Percentiles rank a stretch among this genome's conserved stretches.
phyloP scores from a whole-genome alignment of 2,797 vertebrate genomes.

The Anniella stebbinsi region DNA sequence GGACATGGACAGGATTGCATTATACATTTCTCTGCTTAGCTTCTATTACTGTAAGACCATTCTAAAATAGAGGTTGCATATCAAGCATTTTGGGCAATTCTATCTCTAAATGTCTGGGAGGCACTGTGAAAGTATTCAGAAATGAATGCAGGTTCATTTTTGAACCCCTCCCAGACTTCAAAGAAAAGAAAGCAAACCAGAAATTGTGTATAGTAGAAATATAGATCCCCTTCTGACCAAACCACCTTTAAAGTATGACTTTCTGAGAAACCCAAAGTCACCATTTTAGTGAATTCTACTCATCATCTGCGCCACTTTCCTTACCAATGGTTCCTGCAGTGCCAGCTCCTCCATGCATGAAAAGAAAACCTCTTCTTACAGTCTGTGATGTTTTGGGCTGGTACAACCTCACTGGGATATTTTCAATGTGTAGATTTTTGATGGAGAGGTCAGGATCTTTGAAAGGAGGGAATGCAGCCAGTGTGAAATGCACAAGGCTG shows the following conservation, averaged over 20 bases:
- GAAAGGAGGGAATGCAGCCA: background rate
- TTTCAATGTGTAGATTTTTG: background rate
- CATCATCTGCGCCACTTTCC: background rate
- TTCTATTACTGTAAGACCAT: too few species aligned
- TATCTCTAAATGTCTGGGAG: background rate
- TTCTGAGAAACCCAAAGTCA: background rate
- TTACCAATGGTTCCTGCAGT: background rate
- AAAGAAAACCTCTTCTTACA: background rate
- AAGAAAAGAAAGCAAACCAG: background rate
- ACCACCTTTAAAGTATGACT: background rate
- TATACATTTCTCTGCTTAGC: too few species aligned
- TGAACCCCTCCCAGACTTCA: background rate
- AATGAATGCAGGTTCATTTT: background rate
- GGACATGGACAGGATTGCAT: too few species aligned
- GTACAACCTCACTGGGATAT: background rate
- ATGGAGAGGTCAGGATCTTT: background rate
- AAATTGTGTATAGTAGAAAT: too few species aligned
- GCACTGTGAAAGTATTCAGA: background rate
- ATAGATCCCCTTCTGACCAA: background rate
- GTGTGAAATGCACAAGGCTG: background rate
- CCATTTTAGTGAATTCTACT: background rate
- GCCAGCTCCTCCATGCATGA: conserved; percentile 1
- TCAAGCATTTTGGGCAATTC: too few species aligned
- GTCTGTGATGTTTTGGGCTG: background rate
- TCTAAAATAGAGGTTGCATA: too few species aligned